phyloP scores from a whole-genome alignment of 2,797 vertebrate genomes.

The Pitangus sulphuratus region DNA sequence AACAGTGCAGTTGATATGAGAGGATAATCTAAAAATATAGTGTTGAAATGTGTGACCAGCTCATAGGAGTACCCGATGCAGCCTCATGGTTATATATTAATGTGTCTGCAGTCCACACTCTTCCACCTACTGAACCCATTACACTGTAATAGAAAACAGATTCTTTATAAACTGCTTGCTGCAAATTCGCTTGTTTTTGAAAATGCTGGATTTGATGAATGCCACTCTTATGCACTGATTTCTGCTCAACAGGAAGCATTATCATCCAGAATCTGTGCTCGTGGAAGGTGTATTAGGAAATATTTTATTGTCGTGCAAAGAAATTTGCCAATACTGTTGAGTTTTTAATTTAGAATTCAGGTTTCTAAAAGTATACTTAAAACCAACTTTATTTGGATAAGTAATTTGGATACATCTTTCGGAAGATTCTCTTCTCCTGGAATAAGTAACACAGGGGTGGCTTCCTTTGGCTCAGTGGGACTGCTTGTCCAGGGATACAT shows the following conservation, averaged over 20 bases:
- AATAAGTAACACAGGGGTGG: background rate
- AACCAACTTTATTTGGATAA: background rate
- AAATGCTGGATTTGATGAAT: background rate
- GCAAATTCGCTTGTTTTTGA: background rate
- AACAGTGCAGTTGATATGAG: background rate
- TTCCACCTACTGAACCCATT: background rate
- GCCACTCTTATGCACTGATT: background rate
- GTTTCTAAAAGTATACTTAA: background rate
- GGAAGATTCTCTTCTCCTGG: background rate
- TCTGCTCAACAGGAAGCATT: background rate
- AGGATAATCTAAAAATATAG: slow-evolving; percentile 50
- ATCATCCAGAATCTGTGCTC: background rate
- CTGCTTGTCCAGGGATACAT: background rate
- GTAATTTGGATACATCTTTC: background rate
- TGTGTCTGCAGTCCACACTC: background rate
- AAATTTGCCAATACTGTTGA: background rate
- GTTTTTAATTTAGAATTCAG: background rate
- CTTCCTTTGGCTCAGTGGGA: background rate
- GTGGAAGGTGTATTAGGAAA: background rate
- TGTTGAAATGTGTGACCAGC: slow-evolving; percentile 31
- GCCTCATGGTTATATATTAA: background rate
- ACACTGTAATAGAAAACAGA: background rate
- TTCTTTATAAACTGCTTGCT: background rate
- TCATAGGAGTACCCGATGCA: background rate
- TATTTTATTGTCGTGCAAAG: background rate